Conservation (phyloP, 2,888 invertebrate genomes). For the Dicranocentrus wangi region DNA sequence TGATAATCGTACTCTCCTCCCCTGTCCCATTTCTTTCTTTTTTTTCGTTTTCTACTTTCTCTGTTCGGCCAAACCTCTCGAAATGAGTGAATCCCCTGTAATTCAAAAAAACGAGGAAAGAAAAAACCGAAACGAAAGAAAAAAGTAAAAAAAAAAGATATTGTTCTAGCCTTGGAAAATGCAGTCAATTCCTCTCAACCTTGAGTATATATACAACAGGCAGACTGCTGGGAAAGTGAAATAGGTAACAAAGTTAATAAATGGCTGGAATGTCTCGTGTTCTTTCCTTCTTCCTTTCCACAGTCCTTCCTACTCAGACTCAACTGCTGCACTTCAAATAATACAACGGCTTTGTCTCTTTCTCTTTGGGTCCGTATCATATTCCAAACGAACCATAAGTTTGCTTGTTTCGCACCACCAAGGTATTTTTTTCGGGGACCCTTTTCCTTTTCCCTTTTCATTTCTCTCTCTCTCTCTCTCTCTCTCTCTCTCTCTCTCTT, state of each 20-base stretch:
- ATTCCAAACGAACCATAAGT: conserved; percentile 16
- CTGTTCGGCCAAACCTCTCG: background rate
- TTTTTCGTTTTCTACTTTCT: too few relatives aligned
- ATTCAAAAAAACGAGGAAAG: background rate
- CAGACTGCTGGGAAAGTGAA: conserved; percentile 1
- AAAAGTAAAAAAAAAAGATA: too few relatives aligned
- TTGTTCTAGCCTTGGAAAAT: too few relatives aligned
- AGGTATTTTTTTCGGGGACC: background rate
- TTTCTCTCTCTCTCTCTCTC: background rate
- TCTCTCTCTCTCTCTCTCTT: background rate
- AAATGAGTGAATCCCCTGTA: background rate
- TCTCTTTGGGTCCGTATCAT: conserved; percentile 8
- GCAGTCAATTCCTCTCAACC: too few relatives aligned
- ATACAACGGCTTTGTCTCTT: conserved; percentile 2
- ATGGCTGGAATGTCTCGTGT: conserved; percentile 35
- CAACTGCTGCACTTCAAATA: conserved; percentile 30
- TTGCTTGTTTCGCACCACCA: too few relatives aligned
- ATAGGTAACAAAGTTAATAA: conserved; percentile 16
- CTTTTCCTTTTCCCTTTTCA: background rate
- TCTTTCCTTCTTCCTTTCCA: conserved; percentile 1
- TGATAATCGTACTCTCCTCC: too few relatives aligned
- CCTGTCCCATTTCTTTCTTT: too few relatives aligned
- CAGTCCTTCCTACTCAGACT: background rate
- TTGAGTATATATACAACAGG: too few relatives aligned
- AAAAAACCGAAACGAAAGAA: background rate